These are phyloP conservation scores for Pipistrellus kuhlii DNA, from an alignment of 2,797 vertebrate species.

Conservation along the genomic window DNA sequence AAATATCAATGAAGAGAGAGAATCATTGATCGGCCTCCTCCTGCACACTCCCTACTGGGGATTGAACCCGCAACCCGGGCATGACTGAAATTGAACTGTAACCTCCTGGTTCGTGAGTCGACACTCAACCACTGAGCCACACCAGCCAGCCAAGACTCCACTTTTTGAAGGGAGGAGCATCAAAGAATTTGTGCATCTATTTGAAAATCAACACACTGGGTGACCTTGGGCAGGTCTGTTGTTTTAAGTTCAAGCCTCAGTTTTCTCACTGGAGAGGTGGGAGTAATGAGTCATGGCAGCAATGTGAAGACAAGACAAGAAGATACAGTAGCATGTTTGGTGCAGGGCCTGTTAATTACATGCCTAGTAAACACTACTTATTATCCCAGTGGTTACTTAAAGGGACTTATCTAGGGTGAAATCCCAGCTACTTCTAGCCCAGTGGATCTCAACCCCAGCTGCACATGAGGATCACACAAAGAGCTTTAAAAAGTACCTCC, in stretches of 20 bases:
- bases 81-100: too few species aligned
- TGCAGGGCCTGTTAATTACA: too few species aligned
- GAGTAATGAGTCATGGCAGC: not conserved
- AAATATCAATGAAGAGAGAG: too few species aligned
- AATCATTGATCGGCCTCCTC: too few species aligned
- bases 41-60: too few species aligned
- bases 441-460: not conserved
- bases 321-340: not conserved
- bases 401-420: not conserved
- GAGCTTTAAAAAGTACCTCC: not conserved
- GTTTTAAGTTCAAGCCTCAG: not conserved
- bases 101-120: too few species aligned
- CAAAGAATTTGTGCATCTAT: not conserved
- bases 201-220: not conserved
- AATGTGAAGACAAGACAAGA: not conserved
- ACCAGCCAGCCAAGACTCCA: too few species aligned
- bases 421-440: not conserved
- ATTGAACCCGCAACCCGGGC: too few species aligned
- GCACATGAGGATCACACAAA: too few species aligned
- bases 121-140: too few species aligned
- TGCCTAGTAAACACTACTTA: not conserved
- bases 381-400: not conserved
- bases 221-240: not conserved
- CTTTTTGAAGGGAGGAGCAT: not conserved
- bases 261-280: not conserved